Percentiles rank a stretch among this genome's conserved stretches.
Evolutionary conservation across 1,140 invertebrate species (phyloP).

Genomic region (Drosophila carrolli): DNA sequence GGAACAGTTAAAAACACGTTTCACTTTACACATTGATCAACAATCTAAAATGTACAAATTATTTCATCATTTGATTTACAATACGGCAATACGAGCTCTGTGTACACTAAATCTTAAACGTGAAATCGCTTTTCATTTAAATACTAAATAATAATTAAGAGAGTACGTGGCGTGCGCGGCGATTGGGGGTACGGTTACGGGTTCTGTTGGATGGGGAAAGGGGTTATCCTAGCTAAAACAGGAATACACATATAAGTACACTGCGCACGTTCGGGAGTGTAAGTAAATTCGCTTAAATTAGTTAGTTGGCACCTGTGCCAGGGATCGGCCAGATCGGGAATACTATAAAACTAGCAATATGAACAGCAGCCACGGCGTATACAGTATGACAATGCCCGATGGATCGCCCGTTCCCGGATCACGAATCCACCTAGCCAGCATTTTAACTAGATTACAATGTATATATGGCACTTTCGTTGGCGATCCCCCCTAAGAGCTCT

Average conservation of each 20-base stretch:
- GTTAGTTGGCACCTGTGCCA: slow-evolving; percentile 41
- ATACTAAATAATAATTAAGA: slow-evolving; percentile 82
- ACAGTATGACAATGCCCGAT: slow-evolving; percentile 21
- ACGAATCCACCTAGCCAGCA: slow-evolving; percentile 12
- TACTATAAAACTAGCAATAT: slow-evolving; percentile 78
- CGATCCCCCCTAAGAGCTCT: slow-evolving; percentile 54
- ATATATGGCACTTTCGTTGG: slow-evolving; percentile 60
- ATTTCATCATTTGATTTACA: slow-evolving; percentile 40
- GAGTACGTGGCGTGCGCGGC: slow-evolving; percentile 57
- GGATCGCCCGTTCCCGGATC: slow-evolving; percentile 8
- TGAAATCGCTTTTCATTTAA: slow-evolving; percentile 58
- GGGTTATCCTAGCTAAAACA: slow-evolving; percentile 28
- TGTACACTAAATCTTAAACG: slow-evolving; percentile 53
- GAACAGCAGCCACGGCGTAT: slow-evolving; percentile 44
- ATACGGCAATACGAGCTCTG: slow-evolving; percentile 44
- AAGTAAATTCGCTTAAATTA: slow-evolving; percentile 68
- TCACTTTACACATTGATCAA: slow-evolving; percentile 77
- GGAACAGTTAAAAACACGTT: slow-evolving; percentile 59
- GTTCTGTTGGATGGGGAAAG: not conserved
- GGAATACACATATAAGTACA: slow-evolving; percentile 44
- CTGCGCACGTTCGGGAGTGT: slow-evolving; percentile 33
- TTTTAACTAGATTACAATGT: slow-evolving; percentile 48
- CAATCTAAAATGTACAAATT: slow-evolving; percentile 69
- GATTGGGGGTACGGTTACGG: no score
- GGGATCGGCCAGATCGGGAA: slow-evolving; percentile 57